A percentile compares a stretch with the other conserved stretches of the same genome.
Evolutionary conservation across 2,888 invertebrate genomes (phyloP).

Genomic region (Aphidoletes aphidimyza): DNA sequence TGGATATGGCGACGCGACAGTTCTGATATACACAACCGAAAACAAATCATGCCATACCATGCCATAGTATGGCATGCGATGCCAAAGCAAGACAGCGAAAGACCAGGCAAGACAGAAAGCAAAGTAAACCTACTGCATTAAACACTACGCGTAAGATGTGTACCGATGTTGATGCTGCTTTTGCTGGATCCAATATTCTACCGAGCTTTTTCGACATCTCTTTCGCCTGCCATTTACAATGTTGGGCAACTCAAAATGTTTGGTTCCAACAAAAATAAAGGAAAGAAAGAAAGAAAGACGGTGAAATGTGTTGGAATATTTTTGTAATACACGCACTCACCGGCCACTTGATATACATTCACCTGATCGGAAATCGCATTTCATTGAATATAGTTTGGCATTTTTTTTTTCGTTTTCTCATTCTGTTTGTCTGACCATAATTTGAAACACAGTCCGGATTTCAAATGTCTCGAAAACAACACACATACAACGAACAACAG

Average conservation of each 20-base stretch:
- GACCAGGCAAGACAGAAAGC: not conserved
- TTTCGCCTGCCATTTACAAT: not conserved
- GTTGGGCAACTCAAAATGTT: not conserved
- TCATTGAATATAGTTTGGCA: not conserved
- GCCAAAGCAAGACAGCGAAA: not conserved
- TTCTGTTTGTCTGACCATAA: not conserved
- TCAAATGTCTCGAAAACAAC: not conserved
- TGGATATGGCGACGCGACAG: conserved; percentile 25
- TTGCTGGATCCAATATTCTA: not conserved
- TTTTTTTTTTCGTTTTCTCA: not conserved
- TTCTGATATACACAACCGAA: conserved; percentile 3
- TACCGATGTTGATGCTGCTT: not conserved
- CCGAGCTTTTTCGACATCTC: not conserved
- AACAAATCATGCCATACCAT: not conserved
- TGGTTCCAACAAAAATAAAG: not conserved
- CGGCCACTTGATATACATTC: conserved; percentile 8
- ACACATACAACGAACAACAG: not conserved
- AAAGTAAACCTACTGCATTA: not conserved
- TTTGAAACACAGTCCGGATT: conserved; percentile 24
- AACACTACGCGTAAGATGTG: not conserved
- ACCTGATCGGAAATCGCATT: conserved; percentile 11
- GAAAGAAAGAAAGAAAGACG: not conserved
- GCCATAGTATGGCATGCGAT: not conserved
- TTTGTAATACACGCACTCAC: not conserved
- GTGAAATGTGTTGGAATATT: not conserved